phyloP scores from a whole-genome alignment of 2,113 vertebrate species.

The Herpailurus yagouaroundi region DNA sequence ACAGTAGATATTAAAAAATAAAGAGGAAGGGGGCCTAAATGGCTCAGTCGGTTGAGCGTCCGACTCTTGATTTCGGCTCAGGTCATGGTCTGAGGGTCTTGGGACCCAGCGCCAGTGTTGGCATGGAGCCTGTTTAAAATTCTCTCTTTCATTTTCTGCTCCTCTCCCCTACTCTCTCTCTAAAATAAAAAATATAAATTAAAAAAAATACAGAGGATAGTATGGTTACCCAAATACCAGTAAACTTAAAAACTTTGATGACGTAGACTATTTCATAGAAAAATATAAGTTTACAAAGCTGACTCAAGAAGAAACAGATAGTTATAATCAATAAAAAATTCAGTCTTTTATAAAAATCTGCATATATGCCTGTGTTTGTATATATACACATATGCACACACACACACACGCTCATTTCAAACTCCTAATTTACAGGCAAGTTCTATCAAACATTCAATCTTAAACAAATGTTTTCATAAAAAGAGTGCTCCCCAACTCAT shows the following conservation, averaged over 20 bases:
- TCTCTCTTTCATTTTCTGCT: too few species aligned
- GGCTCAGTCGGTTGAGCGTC: too few species aligned
- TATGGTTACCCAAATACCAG: not conserved
- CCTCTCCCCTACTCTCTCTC: too few species aligned
- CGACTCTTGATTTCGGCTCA: too few species aligned
- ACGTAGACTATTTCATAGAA: not conserved
- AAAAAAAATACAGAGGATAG: not conserved
- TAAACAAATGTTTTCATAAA: not conserved
- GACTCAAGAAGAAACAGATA: not conserved
- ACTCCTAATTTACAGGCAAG: not conserved
- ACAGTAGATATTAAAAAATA: not conserved
- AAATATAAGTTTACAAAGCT: not conserved
- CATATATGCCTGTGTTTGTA: not conserved
- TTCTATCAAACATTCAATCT: not conserved
- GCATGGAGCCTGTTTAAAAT: too few species aligned
- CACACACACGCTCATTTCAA: not conserved
- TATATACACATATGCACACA: not conserved
- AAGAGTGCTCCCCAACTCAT: not conserved
- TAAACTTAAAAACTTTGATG: not conserved
- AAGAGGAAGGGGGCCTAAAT: not conserved
- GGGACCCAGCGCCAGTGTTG: too few species aligned
- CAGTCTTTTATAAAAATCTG: conserved; percentile 3
- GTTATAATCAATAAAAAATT: not conserved
- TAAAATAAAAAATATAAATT: too few species aligned
- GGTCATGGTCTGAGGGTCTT: too few species aligned